phyloP scores from a whole-genome alignment of 1,140 invertebrate genomes.

The Solenopsis fugax region DNA sequence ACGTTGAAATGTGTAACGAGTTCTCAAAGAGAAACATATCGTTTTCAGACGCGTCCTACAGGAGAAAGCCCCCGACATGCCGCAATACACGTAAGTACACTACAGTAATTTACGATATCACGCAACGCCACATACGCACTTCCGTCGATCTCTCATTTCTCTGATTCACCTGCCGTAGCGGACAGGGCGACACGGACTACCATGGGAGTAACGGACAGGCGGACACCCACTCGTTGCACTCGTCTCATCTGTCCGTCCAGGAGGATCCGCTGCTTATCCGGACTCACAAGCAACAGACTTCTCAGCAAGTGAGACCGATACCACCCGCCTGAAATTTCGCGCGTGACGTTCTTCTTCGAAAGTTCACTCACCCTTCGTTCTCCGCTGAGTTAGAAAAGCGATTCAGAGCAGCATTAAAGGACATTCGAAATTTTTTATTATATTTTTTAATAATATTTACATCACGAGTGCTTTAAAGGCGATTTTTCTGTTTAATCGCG shows the following conservation, averaged over 20 bases:
- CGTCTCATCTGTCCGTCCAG: conserved; percentile 87
- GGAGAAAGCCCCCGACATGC: conserved; percentile 89
- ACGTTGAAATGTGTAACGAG: neutral
- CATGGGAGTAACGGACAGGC: conserved; percentile 88
- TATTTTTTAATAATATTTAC: neutral
- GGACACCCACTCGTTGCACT: conserved; percentile 88
- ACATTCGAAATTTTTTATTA: neutral
- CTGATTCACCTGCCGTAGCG: conserved; percentile 77
- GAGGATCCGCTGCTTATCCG: conserved; percentile 87
- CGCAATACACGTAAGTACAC: conserved; percentile 89
- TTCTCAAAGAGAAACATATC: conserved; percentile 23
- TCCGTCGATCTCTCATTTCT: conserved; percentile 63
- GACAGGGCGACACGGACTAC: conserved; percentile 86
- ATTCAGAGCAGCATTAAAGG: too few species aligned
- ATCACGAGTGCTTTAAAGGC: neutral
- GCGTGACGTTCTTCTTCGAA: neutral
- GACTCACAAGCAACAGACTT: conserved; percentile 88
- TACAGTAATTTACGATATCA: conserved; percentile 47
- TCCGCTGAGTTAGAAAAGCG: neutral
- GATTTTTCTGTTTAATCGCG: neutral
- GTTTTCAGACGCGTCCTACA: conserved; percentile 89
- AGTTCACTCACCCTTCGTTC: neutral
- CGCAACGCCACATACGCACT: neutral
- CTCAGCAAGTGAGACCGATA: conserved; percentile 87
- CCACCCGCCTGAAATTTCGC: neutral